Evolutionary conservation across 2,113 vertebrate species (phyloP), one percentile per base, ranked within the genome.

Genomic region (Falcunculus frontatus): DNA sequence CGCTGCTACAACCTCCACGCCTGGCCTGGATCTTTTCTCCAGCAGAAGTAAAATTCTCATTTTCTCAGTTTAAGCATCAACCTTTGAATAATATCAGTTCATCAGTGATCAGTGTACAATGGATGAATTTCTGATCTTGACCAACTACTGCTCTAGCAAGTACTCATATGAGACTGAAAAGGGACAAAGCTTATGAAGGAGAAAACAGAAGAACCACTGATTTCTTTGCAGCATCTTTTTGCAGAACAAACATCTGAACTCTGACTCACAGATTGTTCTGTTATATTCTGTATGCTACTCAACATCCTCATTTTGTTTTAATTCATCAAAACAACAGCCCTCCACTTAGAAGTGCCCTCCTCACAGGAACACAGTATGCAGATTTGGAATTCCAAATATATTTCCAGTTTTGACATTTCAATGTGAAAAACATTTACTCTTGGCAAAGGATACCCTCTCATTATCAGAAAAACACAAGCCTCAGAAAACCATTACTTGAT

Each of bases 331-430:
- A 30, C 30, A 29, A 20, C n/a, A 65, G 55, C 10, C 50, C 20
- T 68, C 42, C 49, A 14, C 15, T 44, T 41, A 56, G 41, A 56
- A 90, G 29, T 13, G 30, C 20, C 53, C 49, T 44, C 59, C 55
- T 63, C 57, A 52, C 30, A 44, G 35, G 65, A 67, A 30, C 26
- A 35, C 59, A 77, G 32, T n/a, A n/a, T 2, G 6, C 33, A 44
- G 20, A 47, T 20, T 14, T 53, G n/a, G n/a, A 70, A 59, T 83
- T 39, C 33, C 47, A 77, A 85, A 77, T 33, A 50, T 4, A 88
- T 55, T 91, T 93, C 90, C 87, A 56, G 59, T 79, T 94, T 33
- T 92, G 90, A 88, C 94, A 76, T 76, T 85, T 95, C 81, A 90
- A 94, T 44, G 53, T 16, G 69, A 64, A 67, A 84, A 80, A 47